Percentiles rank a stretch among this genome's conserved stretches.
Conservation (phyloP, 2,113 vertebrate species). For the Lampris megalopsis region DNA sequence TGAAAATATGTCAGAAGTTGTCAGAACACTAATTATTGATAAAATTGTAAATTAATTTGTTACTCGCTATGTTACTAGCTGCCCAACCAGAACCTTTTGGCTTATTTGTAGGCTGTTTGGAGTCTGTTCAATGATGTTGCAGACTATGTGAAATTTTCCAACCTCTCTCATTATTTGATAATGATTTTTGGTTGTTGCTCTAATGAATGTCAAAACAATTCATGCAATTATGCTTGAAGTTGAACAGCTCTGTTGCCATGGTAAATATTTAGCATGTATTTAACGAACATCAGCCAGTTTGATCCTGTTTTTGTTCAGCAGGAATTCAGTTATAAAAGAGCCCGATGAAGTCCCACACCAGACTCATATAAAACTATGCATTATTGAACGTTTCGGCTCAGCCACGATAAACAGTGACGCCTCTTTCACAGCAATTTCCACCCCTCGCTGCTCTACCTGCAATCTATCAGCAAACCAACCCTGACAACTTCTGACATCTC, state of each 20-base stretch:
- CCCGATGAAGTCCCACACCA: not conserved
- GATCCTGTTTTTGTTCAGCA: not conserved
- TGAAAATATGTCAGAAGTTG: constrained; percentile 19
- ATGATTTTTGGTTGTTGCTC: not conserved
- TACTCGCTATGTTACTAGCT: not conserved
- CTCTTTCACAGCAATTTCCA: not conserved
- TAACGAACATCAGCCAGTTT: not conserved
- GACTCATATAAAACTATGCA: not conserved
- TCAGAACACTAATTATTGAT: constrained; percentile 21
- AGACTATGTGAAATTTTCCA: constrained; percentile 5
- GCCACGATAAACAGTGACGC: constrained; percentile 2
- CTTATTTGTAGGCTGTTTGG: constrained; percentile 9
- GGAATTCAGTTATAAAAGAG: not conserved
- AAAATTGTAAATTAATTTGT: not conserved
- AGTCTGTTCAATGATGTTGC: not conserved
- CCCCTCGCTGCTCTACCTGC: constrained; percentile 4
- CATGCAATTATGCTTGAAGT: not conserved
- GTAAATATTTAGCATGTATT: not conserved
- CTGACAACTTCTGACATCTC: constrained; percentile 42
- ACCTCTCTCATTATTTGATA: constrained; percentile 5
- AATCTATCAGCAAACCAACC: constrained; percentile 37
- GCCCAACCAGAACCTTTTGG: constrained; percentile 21
- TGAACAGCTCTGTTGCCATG: not conserved
- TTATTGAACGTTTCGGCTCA: constrained; percentile 2
- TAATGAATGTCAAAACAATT: not conserved